Evolutionary conservation across 1,140 invertebrate genomes (phyloP), one percentile per base, ranked within the genome.

Genomic region (Steinernema khuongi): DNA sequence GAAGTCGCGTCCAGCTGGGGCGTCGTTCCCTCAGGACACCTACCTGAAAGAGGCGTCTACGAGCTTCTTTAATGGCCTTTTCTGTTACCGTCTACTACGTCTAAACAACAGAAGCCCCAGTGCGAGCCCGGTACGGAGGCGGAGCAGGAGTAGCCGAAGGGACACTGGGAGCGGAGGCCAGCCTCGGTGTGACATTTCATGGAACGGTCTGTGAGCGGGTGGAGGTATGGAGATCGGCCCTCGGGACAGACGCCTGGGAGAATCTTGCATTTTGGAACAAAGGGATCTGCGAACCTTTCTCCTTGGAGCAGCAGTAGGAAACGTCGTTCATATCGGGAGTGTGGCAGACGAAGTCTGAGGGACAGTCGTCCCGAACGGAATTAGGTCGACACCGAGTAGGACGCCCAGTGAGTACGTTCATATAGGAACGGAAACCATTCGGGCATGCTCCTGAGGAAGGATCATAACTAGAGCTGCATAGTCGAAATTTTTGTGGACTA

Each of bases 81-180:
- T 60, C 26, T 17, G 11, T 26, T 60, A 60, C 50, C 50, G 22
- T 60, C 50, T 14, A 60, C 50, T 7, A 60, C 22, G 50, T 60
- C 50, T 22, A 60, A 60, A 60, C 50, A 60, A 26, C 50, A 60
- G 22, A 60, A 60, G 14, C 50, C 50, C 50, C 50, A 60, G 2
- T 60, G 11, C 4, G 50, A 7, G 22, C 50, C 50, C 2, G 50
- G 50, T 2, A 60, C 50, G 4, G 50, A 60, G 19, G 50, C 50
- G 11, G 26, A 14, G 26, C 50, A 60, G 19, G 50, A 14, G 19
- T 60, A 60, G 14, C 50, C 50, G 22, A 17, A 60, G 22, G 50
- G 50, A 26, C 50, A 60, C 50, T 22, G 14, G 11, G 50, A 60
- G 4, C 26, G 50, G 50, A 60, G 22, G 26, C 26, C 26, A 17